phyloP scores from a whole-genome alignment of 2,113 vertebrate species.

The Notarius lentiginosus region DNA sequence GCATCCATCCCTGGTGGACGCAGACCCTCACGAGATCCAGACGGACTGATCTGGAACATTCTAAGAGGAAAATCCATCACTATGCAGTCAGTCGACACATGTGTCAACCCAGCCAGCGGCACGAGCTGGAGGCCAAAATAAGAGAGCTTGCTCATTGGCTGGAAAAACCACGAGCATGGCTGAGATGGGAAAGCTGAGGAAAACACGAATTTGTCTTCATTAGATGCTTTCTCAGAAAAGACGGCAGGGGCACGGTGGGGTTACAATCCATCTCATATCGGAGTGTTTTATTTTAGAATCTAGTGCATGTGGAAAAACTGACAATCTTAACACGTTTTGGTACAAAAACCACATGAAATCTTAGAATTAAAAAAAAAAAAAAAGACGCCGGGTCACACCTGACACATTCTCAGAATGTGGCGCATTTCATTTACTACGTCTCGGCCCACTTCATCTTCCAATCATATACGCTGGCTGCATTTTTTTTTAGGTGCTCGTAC shows the following conservation, averaged over 20 bases:
- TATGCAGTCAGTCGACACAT: constrained; percentile 72
- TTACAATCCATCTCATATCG: constrained; percentile 40
- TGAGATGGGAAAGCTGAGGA: constrained; percentile 35
- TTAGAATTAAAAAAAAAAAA: too few species aligned
- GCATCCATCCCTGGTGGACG: constrained; percentile 52
- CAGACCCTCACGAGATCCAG: constrained; percentile 38
- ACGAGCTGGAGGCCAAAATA: constrained; percentile 64
- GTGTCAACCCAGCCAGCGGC: constrained; percentile 65
- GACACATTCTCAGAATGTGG: background rate
- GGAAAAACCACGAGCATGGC: constrained; percentile 51
- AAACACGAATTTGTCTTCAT: constrained; percentile 70
- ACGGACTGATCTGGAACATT: constrained; percentile 62
- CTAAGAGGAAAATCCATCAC: constrained; percentile 73
- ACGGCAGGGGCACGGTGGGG: constrained; percentile 41
- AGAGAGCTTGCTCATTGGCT: constrained; percentile 63
- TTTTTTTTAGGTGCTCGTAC: background rate
- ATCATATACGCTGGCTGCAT: constrained; percentile 1
- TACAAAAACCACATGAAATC: background rate
- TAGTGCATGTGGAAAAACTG: background rate
- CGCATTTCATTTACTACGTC: background rate
- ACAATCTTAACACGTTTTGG: background rate
- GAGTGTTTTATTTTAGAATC: constrained; percentile 14
- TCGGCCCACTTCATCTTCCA: constrained; percentile 29
- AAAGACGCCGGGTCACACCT: background rate
- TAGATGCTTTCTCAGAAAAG: constrained; percentile 52